Percentiles rank a stretch among this genome's conserved stretches.
These are phyloP conservation scores for Drosophila murphyi DNA, from an alignment of 1,140 invertebrate genomes.

Conservation along the genomic window DNA sequence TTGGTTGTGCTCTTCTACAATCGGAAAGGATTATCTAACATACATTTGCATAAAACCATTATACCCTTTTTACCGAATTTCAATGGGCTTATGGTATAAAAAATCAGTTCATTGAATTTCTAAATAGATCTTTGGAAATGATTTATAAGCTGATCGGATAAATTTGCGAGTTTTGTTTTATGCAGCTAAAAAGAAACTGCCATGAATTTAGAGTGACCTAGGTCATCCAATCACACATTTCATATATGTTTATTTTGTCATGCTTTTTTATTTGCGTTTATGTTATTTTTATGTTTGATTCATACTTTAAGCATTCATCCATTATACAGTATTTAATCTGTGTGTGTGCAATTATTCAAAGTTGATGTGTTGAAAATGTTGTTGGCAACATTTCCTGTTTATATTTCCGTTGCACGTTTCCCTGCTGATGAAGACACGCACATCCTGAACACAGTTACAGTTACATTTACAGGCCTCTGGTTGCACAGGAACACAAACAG, in stretches of 20 bases:
- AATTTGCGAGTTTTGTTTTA: too few species aligned
- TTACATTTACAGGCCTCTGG: constrained; percentile 1
- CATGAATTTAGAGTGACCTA: too few species aligned
- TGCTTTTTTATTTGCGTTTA: neutral
- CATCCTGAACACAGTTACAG: constrained; percentile 29
- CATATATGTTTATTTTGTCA: neutral
- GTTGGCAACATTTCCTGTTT: constrained; percentile 77
- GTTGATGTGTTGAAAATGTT: constrained; percentile 69
- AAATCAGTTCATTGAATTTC: too few species aligned
- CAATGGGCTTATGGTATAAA: too few species aligned
- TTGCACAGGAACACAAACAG: constrained; percentile 6
- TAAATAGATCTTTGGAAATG: too few species aligned
- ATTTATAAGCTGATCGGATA: too few species aligned
- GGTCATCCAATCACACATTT: neutral
- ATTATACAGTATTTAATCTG: constrained; percentile 22
- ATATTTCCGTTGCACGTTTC: constrained; percentile 73
- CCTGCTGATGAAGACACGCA: constrained; percentile 64
- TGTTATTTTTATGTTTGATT: neutral
- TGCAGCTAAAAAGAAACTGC: too few species aligned
- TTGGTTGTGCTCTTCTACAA: too few species aligned
- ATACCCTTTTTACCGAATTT: too few species aligned
- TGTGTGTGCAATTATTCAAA: constrained; percentile 66
- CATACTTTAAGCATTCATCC: neutral
- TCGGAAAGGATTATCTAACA: too few species aligned
- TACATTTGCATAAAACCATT: too few species aligned